phyloP scores from a whole-genome alignment of 2,888 invertebrate genomes.

The Imbricaverruca yamaguchii region DNA sequence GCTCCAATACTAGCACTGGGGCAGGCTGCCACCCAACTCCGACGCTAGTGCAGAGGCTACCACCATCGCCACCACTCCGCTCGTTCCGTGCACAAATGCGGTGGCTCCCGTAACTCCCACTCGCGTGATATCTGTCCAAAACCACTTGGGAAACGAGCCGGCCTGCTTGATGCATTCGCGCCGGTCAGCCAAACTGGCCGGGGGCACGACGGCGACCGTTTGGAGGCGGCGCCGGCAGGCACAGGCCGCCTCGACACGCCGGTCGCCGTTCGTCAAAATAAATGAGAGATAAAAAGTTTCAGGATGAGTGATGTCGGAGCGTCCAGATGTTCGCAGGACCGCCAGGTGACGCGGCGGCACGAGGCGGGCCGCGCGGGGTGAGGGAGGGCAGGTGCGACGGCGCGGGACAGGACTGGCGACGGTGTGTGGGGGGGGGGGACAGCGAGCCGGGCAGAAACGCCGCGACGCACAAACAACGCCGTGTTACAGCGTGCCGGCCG shows the following conservation, averaged over 20 bases:
- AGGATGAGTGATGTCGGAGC: not conserved
- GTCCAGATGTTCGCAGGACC: not conserved
- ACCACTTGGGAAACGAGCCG: not conserved
- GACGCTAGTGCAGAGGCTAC: no score
- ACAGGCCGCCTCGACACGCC: not conserved
- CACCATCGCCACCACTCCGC: not conserved
- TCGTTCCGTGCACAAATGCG: not conserved
- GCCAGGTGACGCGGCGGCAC: not conserved
- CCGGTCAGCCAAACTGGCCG: not conserved
- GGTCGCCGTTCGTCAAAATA: not conserved
- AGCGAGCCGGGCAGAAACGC: not conserved
- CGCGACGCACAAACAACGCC: not conserved
- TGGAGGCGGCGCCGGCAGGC: not conserved
- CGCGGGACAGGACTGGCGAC: not conserved
- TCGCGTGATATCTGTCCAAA: not conserved
- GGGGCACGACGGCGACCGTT: not conserved
- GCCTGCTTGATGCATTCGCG: not conserved
- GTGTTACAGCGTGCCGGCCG: not conserved
- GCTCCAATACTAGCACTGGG: no score
- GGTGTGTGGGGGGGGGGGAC: not conserved
- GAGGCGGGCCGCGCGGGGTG: not conserved
- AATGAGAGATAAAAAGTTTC: constrained; percentile 16
- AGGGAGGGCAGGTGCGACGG: not conserved
- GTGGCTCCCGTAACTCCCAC: not conserved
- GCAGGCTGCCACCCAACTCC: no score